Evolutionary conservation across 1,140 invertebrate genomes (phyloP).

Genomic region (Ephestia elutella): DNA sequence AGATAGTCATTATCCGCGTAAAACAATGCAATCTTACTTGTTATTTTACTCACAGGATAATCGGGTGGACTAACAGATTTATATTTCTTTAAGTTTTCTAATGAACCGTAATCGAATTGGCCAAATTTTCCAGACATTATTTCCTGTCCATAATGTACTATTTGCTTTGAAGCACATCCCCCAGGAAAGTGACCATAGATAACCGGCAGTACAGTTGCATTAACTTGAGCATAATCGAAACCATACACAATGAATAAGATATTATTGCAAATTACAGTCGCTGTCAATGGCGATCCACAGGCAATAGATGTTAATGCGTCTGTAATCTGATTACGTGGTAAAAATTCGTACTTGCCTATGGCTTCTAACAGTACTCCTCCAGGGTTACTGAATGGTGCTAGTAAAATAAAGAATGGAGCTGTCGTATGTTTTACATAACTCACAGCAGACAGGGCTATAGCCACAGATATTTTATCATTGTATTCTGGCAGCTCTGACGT

Average conservation of each 20-base stretch:
- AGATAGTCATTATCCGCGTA: slow-evolving; percentile 52
- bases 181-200: not conserved
- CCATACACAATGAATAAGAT: not conserved
- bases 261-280: not conserved
- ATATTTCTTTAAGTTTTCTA: not conserved
- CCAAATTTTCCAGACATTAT: not conserved
- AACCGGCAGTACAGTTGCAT: not conserved
- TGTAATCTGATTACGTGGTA: slow-evolving; percentile 17
- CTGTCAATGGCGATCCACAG: slow-evolving; percentile 26
- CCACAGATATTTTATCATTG: slow-evolving; percentile 74
- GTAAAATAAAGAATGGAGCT: slow-evolving; percentile 62
- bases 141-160: not conserved
- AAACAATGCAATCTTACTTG: not conserved
- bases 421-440: slow-evolving; percentile 60
- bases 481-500: slow-evolving; percentile 75
- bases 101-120: not conserved
- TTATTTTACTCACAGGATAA: not conserved
- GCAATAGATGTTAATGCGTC: slow-evolving; percentile 54
- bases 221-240: not conserved
- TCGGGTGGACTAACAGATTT: not conserved
- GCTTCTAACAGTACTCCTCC: slow-evolving; percentile 8
- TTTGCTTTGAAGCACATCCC: not conserved
- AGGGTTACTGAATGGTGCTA: not conserved
- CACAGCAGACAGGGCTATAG: slow-evolving; percentile 78
- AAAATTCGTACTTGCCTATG: slow-evolving; percentile 12